phyloP scores from a whole-genome alignment of 92 coral and sea anemone species.

The Epizoanthus rinbou region DNA sequence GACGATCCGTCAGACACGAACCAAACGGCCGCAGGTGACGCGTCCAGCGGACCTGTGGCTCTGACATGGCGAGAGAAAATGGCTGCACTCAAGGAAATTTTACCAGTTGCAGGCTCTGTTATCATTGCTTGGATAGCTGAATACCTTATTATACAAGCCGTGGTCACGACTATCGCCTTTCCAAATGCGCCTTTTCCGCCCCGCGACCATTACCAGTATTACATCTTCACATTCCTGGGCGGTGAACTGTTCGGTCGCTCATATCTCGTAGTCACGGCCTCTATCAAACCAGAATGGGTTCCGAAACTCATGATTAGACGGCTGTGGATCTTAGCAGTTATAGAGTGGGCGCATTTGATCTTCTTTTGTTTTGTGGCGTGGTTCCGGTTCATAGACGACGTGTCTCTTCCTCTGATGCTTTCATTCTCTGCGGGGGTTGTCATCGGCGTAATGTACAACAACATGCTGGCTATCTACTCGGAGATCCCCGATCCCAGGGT shows the following conservation, averaged over 20 bases:
- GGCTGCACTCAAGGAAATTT: slow-evolving; percentile 53
- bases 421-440: slow-evolving; percentile 81
- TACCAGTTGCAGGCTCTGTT: slow-evolving; percentile 69
- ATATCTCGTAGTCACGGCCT: slow-evolving; percentile 69
- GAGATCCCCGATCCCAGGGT: slow-evolving; percentile 66
- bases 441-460: slow-evolving; percentile 79
- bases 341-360: slow-evolving; percentile 58
- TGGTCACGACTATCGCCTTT: slow-evolving; percentile 85
- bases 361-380: slow-evolving; percentile 81
- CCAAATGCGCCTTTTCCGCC: slow-evolving; percentile 89
- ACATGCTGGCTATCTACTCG: slow-evolving; percentile 75
- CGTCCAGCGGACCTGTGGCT: slow-evolving; percentile 22
- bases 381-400: slow-evolving; percentile 74
- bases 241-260: slow-evolving; percentile 89
- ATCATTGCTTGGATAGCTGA: slow-evolving; percentile 87
- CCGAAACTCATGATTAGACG: slow-evolving; percentile 60
- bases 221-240: slow-evolving; percentile 76
- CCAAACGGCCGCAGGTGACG: slow-evolving; percentile 17
- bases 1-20: slow-evolving; percentile 13
- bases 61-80: slow-evolving; percentile 78
- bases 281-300: slow-evolving; percentile 56
- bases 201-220: slow-evolving; percentile 86
- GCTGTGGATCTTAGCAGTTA: slow-evolving; percentile 69
- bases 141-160: slow-evolving; percentile 82
- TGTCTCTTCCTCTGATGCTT: slow-evolving; percentile 59